Evolutionary conservation across 2,797 vertebrate genomes (phyloP).

Genomic region (Ataeniobius toweri): DNA sequence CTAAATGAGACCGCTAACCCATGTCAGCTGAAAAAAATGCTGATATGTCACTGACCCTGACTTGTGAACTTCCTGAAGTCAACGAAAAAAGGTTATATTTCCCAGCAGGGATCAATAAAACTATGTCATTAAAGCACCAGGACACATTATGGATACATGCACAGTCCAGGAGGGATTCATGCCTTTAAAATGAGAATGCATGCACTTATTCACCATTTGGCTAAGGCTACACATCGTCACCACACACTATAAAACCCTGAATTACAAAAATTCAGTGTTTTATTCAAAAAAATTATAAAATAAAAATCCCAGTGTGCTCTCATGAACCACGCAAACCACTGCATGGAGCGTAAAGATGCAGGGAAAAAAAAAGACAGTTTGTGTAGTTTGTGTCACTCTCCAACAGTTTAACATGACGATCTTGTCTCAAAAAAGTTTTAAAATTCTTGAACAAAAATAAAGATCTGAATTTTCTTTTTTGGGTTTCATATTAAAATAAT

Average conservation of each 20-base stretch:
- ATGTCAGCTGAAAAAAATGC: constrained; percentile 2
- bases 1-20: not conserved
- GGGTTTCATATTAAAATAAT: not conserved
- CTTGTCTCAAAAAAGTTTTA: not conserved
- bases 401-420: not conserved
- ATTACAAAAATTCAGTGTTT: too few relatives aligned
- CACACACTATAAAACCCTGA: not conserved
- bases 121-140: not conserved
- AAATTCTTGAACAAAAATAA: not conserved
- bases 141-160: not conserved
- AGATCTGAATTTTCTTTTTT: too few relatives aligned
- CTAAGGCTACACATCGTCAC: not conserved
- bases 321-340: not conserved
- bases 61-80: not conserved
- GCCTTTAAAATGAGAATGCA: not conserved
- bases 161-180: not conserved
- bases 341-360: not conserved
- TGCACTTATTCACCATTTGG: not conserved
- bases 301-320: not conserved
- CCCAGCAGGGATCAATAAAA: not conserved
- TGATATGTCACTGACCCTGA: not conserved
- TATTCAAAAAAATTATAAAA: not conserved
- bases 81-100: not conserved
- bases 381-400: not conserved
- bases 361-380: not conserved